Percentiles rank a stretch among this genome's conserved stretches.
phyloP scores from a whole-genome alignment of 2,113 vertebrate species.

The western clawed frog (Xenopus tropicalis) region UCB_Xtro_10.0 CM004451.2:51538001-51538500 shows the following conservation, averaged over 20 bases:
- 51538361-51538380: too few relatives aligned
- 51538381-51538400: too few relatives aligned
- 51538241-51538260: constrained; percentile 54
- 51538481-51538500: too few relatives aligned
- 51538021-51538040: not conserved
- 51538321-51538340: constrained; percentile 61
- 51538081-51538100: constrained; percentile 42
- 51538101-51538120: constrained; percentile 31
- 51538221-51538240: constrained; percentile 56
- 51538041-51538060: not conserved
- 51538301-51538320: constrained; percentile 56
- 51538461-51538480: too few relatives aligned
- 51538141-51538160: constrained; percentile 51
- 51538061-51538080: constrained; percentile 30
- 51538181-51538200: constrained; percentile 58
- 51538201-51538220: constrained; percentile 47
- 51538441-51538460: too few relatives aligned
- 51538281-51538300: constrained; percentile 59
- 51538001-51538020: too few relatives aligned
- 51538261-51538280: constrained; percentile 47
- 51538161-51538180: constrained; percentile 45
- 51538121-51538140: constrained; percentile 53
- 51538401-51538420: too few relatives aligned
- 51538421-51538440: too few relatives aligned
- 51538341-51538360: constrained; percentile 58